phyloP scores from a whole-genome alignment of 37 sponge, comb jelly and placozoan species.

The Theonella swinhoei region DNA sequence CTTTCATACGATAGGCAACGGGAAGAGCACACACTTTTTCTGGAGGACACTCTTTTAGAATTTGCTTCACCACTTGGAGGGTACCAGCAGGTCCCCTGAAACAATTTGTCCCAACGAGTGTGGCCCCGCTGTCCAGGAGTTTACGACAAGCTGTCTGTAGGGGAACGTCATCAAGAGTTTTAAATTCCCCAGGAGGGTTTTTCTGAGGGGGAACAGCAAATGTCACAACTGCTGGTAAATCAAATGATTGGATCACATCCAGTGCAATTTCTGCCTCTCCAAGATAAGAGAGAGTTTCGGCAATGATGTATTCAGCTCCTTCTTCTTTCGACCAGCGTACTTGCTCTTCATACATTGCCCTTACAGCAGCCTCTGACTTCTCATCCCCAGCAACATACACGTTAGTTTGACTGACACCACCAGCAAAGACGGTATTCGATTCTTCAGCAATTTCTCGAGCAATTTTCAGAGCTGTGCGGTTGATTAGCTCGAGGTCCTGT shows the following conservation, averaged over 20 bases:
- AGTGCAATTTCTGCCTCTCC: constrained; percentile 54
- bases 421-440: constrained; percentile 36
- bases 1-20: background rate
- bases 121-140: background rate
- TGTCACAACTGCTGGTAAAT: background rate
- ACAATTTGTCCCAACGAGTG: background rate
- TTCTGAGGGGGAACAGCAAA: background rate
- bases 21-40: background rate
- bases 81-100: background rate
- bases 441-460: constrained; percentile 50
- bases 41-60: background rate
- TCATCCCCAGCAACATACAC: constrained; percentile 20
- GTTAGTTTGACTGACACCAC: constrained; percentile 31
- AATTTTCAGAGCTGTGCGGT: constrained; percentile 48
- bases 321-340: constrained; percentile 59
- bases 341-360: constrained; percentile 55
- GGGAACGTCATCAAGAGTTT: background rate
- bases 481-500: constrained; percentile 55
- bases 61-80: background rate
- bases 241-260: constrained; percentile 28
- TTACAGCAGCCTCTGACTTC: constrained; percentile 19
- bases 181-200: no score
- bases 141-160: background rate
- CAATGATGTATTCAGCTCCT: constrained; percentile 66
- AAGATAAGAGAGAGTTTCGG: constrained; percentile 42